Evolutionary conservation across 2,888 invertebrate species (phyloP).

Genomic region (Drosophila tripunctata): DNA sequence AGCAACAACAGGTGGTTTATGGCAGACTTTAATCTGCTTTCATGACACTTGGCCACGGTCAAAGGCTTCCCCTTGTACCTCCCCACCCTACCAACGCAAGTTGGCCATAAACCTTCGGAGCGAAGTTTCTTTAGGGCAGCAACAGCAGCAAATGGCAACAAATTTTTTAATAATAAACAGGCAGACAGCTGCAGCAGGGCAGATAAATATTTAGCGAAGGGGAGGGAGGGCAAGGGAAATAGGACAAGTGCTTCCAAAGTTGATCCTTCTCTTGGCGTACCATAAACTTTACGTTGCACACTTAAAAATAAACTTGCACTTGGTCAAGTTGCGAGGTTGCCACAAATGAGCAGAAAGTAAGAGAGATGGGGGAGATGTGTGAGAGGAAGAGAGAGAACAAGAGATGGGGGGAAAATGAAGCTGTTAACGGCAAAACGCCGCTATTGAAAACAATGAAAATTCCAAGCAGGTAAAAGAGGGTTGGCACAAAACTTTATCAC

Average conservation of each 20-base stretch:
- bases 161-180: slow-evolving; percentile 73
- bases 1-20: slow-evolving; percentile 55
- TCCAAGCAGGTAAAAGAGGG: slow-evolving; percentile 24
- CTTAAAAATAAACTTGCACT: slow-evolving; percentile 69
- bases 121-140: slow-evolving; percentile 51
- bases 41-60: slow-evolving; percentile 57
- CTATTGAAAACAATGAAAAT: slow-evolving; percentile 47
- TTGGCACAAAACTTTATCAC: neutral
- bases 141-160: slow-evolving; percentile 65
- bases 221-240: neutral
- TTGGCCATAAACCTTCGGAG: slow-evolving; percentile 56
- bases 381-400: neutral
- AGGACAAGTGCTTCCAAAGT: slow-evolving; percentile 33
- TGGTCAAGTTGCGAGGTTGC: slow-evolving; percentile 9
- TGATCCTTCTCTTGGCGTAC: slow-evolving; percentile 39
- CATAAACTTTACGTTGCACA: slow-evolving; percentile 62
- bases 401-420: neutral
- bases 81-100: no score
- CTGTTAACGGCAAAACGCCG: slow-evolving; percentile 36
- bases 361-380: no score
- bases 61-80: slow-evolving; percentile 31
- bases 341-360: no score
- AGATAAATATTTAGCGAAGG: no score
- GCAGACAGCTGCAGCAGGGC: slow-evolving; percentile 13
- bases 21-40: slow-evolving; percentile 63